phyloP scores from a whole-genome alignment of 2,113 vertebrate genomes.

The Morone chrysops region DNA sequence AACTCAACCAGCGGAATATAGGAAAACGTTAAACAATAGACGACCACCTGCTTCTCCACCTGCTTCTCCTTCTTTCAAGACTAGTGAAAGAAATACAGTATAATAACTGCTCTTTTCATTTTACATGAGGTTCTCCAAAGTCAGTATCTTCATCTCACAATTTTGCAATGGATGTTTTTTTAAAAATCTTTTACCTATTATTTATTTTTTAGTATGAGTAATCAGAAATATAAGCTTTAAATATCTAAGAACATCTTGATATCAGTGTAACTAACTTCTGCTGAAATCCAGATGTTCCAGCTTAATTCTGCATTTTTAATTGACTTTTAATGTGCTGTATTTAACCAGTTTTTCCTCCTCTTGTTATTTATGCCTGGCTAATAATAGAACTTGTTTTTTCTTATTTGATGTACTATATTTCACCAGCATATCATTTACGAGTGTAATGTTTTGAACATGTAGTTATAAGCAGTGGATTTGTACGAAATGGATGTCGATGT shows the following conservation, averaged over 20 bases:
- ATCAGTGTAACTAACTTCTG: not conserved
- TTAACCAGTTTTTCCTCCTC: not conserved
- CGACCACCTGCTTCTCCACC: conserved; percentile 52
- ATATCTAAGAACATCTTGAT: conserved; percentile 10
- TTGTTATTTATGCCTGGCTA: not conserved
- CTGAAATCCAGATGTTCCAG: conserved; percentile 29
- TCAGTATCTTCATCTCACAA: not conserved
- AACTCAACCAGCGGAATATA: conserved; percentile 53
- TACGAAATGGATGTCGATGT: conserved; percentile 16
- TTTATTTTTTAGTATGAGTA: not conserved
- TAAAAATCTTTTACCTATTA: not conserved
- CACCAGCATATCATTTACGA: not conserved
- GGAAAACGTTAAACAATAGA: conserved; percentile 68
- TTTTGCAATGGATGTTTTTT: conserved; percentile 10
- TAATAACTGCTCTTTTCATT: conserved; percentile 18
- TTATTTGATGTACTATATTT: not conserved
- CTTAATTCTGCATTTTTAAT: conserved; percentile 9
- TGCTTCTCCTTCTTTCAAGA: conserved; percentile 26
- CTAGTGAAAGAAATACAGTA: conserved; percentile 19
- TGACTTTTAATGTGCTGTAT: not conserved
- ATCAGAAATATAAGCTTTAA: not conserved
- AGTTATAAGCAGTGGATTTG: not conserved
- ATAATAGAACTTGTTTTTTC: not conserved
- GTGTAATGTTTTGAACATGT: not conserved
- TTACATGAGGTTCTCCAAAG: conserved; percentile 23